Base-by-base conservation (phyloP, 2,888 invertebrate species). In the Pseudococcus longispinus region DNA sequence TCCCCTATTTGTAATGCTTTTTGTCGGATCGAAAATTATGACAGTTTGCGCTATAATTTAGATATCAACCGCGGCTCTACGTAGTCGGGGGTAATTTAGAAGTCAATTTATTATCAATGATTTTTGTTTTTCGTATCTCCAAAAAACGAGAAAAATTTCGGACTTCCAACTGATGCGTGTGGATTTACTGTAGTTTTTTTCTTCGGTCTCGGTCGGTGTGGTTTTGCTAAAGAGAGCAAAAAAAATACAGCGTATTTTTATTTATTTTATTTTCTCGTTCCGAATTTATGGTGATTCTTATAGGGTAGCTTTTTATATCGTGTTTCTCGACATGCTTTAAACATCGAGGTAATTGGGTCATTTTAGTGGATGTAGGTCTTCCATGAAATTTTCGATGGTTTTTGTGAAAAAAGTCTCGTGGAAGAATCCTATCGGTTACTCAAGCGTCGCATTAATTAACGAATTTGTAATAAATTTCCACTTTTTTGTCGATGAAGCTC, bases 11-110 rank as follows among this genome's bases (percentile, higher is more conserved):
- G 80, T 86, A 86, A 51, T 86, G 77, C 37, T 46, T 51, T 77
- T 55, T 80, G 46, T 74, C 23, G 46, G 46, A 86, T 86, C 86
- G 55, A 77, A 86, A 86, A 86, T 86, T 86, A 86, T 80, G 86
- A 86, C 86, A 86, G 86, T 86, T 86, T 86, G 74, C 86, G 86
- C 80, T 77, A 86, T 86, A 86, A 86, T 86, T 86, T 86, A 86
- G 86, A 86, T 55, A 86, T 86, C 86, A 86, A 80, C 44, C 51
- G 26, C 37, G 86, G 55, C 44, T 80, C 26, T 55, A 51, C 51
- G 26, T 29, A 46, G 74, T 80, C 77, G 20, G 32, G 42, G 42
- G 86, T 86, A 86, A 86, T 86, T 86, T 86, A 80, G 74, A 80
- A 80, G 86, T 86, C 86, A 86, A 86, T 86, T 86, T 86, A 86